phyloP scores from a whole-genome alignment of 2,888 invertebrate species.

The Melieria picta region DNA sequence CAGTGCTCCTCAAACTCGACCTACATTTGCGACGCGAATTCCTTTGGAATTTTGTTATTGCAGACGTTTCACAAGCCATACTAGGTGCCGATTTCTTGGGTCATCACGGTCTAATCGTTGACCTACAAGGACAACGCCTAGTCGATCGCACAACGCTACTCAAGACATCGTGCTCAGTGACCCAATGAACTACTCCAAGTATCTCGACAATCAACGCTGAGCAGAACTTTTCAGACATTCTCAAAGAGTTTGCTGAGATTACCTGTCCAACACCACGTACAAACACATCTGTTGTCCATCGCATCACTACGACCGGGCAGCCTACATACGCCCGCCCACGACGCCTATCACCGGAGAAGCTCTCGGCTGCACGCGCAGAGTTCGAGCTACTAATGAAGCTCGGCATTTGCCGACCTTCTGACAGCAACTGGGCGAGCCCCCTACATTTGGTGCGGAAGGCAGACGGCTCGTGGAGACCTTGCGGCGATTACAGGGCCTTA shows the following conservation, averaged over 20 bases:
- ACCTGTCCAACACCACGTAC: constrained; percentile 1
- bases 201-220: too few relatives aligned
- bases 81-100: constrained; percentile 30
- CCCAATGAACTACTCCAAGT: too few relatives aligned
- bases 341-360: constrained; percentile 50
- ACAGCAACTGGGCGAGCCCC: constrained; percentile 64
- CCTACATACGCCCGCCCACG: constrained; percentile 35
- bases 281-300: constrained; percentile 18
- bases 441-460: constrained; percentile 53
- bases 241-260: constrained; percentile 12
- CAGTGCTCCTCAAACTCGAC: neutral
- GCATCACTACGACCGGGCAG: constrained; percentile 15
- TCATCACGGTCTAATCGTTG: constrained; percentile 28
- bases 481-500: constrained; percentile 39
- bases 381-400: constrained; percentile 45
- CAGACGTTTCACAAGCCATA: constrained; percentile 28
- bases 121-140: constrained; percentile 14
- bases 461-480: constrained; percentile 34
- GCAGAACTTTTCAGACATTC: neutral
- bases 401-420: constrained; percentile 62
- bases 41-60: constrained; percentile 29
- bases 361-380: constrained; percentile 40
- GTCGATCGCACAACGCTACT: constrained; percentile 6
- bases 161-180: neutral
- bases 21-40: constrained; percentile 22